A percentile compares a stretch with the other conserved stretches of the same genome.
These are phyloP conservation scores for Pangasius krempfi DNA, from an alignment of 2,797 vertebrate species.

Conservation along the genomic window DNA sequence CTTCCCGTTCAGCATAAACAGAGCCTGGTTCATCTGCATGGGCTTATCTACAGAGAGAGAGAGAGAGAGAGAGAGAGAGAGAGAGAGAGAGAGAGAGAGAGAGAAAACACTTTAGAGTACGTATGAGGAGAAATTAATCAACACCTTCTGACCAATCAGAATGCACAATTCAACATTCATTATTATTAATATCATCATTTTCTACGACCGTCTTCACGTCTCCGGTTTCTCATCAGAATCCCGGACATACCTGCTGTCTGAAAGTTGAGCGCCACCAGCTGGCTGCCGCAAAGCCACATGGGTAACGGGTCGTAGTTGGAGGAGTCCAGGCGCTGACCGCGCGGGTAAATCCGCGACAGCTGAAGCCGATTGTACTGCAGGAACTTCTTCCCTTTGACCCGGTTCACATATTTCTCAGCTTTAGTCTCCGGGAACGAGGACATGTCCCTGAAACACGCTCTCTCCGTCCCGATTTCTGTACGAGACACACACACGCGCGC, in stretches of 20 bases:
- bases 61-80: not conserved
- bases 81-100: not conserved
- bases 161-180: not conserved
- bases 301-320: slow-evolving; percentile 98
- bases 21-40: slow-evolving; percentile 99
- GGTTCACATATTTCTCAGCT: slow-evolving; percentile 96
- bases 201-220: not conserved
- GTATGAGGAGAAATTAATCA: not conserved
- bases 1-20: slow-evolving; percentile 91
- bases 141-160: not conserved
- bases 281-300: slow-evolving; percentile 99
- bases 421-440: slow-evolving; percentile 99
- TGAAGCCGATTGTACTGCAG: slow-evolving; percentile 97
- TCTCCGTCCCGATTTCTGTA: slow-evolving; percentile 93
- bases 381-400: slow-evolving; percentile 95
- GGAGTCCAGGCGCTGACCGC: slow-evolving; percentile 95
- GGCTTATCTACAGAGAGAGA: slow-evolving; percentile 86
- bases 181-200: not conserved
- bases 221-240: not conserved
- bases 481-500: not conserved
- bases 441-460: slow-evolving; percentile 97
- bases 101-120: too few species aligned
- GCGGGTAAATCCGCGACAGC: slow-evolving; percentile 96
- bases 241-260: slow-evolving; percentile 88
- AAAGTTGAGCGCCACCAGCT: slow-evolving; percentile 97